Conservation (phyloP, 2,797 vertebrate genomes). For the Notolepis coatsorum region DNA sequence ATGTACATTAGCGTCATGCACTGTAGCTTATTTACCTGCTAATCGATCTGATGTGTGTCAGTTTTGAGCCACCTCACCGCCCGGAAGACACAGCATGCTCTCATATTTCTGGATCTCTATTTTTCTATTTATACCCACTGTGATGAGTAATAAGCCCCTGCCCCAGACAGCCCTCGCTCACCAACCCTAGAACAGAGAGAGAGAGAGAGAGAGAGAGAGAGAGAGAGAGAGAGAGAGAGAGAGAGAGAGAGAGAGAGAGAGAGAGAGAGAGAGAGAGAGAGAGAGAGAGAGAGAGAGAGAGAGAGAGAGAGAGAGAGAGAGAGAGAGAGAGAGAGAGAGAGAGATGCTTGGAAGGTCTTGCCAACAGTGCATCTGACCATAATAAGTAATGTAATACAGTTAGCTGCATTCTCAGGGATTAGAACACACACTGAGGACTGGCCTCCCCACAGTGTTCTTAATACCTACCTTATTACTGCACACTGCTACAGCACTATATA, state of each 20-base stretch:
- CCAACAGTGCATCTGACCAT: slow-evolving; percentile 55
- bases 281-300: too few species aligned
- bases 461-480: slow-evolving; percentile 5
- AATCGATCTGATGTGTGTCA: background rate
- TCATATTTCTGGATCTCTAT: slow-evolving; percentile 61
- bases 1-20: background rate
- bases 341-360: slow-evolving; percentile 57
- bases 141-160: slow-evolving; percentile 72
- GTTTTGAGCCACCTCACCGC: slow-evolving; percentile 37
- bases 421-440: slow-evolving; percentile 22
- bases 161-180: slow-evolving; percentile 65
- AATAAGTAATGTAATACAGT: slow-evolving; percentile 58
- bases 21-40: too few species aligned
- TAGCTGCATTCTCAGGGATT: slow-evolving; percentile 44
- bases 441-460: slow-evolving; percentile 37
- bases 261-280: too few species aligned
- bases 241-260: too few species aligned
- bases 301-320: too few species aligned
- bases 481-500: slow-evolving; percentile 19
- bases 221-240: too few species aligned
- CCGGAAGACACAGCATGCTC: slow-evolving; percentile 54
- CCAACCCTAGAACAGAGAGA: slow-evolving; percentile 29
- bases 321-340: too few species aligned
- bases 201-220: too few species aligned
- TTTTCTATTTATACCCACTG: slow-evolving; percentile 76